Evolutionary conservation across 2,113 vertebrate species (phyloP).

Genomic region (Ranitomeya variabilis): DNA sequence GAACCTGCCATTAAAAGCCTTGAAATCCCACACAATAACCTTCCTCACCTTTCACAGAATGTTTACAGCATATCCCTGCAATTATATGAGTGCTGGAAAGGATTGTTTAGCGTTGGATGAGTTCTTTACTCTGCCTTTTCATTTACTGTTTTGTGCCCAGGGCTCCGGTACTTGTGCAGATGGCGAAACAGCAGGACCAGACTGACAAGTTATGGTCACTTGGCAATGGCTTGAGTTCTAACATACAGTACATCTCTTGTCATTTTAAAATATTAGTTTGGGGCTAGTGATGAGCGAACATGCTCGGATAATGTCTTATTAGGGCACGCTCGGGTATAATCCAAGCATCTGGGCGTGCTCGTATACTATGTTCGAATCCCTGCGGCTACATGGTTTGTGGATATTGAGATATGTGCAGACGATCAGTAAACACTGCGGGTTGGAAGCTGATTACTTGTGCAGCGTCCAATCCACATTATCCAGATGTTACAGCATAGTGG

Average conservation of each 20-base stretch:
- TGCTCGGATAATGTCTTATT: too few relatives aligned
- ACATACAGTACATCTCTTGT: not conserved
- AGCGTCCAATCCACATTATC: too few relatives aligned
- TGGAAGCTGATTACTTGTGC: too few relatives aligned
- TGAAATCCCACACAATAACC: conserved; percentile 13
- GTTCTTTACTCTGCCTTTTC: not conserved
- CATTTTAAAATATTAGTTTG: not conserved
- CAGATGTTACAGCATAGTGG: too few relatives aligned
- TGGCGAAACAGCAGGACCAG: not conserved
- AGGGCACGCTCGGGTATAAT: too few relatives aligned
- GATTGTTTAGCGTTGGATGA: not conserved
- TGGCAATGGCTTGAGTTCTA: not conserved
- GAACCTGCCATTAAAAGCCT: not conserved
- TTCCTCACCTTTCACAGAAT: not conserved
- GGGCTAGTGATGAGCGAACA: too few relatives aligned
- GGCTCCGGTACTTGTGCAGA: not conserved
- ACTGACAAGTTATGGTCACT: not conserved
- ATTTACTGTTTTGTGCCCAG: not conserved
- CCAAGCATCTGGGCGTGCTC: too few relatives aligned
- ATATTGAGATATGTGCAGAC: too few relatives aligned
- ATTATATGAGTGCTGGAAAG: not conserved
- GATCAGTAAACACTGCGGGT: too few relatives aligned
- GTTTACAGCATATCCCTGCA: not conserved
- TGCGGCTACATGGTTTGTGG: too few relatives aligned
- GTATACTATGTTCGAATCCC: too few relatives aligned